A percentile compares a stretch with the other conserved stretches of the same genome.
Evolutionary conservation across 2,888 invertebrate species (phyloP).

Genomic region (Coelinius sp.): DNA sequence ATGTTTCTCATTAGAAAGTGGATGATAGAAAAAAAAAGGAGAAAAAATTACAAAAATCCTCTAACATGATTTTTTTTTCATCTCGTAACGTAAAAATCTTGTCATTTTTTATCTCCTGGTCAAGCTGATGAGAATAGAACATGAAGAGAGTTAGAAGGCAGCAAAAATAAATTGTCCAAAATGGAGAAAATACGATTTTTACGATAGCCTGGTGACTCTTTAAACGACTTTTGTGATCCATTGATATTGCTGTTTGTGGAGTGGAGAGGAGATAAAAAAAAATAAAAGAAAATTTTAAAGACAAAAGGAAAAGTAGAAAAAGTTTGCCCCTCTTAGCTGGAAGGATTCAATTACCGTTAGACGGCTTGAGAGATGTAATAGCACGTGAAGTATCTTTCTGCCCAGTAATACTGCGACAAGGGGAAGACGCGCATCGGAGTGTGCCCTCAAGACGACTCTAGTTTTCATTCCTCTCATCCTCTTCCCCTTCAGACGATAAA

Average conservation of each 20-base stretch:
- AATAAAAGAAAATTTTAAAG: neutral
- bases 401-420: slow-evolving; percentile 14
- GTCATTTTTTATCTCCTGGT: neutral
- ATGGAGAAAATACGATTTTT: slow-evolving; percentile 1
- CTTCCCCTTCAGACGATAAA: slow-evolving; percentile 33
- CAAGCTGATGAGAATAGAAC: neutral
- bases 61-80: too few species aligned
- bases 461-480: too few species aligned
- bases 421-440: slow-evolving; percentile 13
- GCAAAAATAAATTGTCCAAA: slow-evolving; percentile 9
- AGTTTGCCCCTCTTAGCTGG: slow-evolving; percentile 24
- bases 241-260: slow-evolving; percentile 27
- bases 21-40: slow-evolving; percentile 23
- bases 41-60: slow-evolving; percentile 36
- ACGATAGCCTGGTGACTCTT: slow-evolving; percentile 31
- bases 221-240: slow-evolving; percentile 39
- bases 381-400: slow-evolving; percentile 39
- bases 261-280: neutral
- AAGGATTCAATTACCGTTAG: slow-evolving; percentile 39
- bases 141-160: neutral
- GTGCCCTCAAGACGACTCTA: slow-evolving; percentile 36
- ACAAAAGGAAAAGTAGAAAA: neutral
- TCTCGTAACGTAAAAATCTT: neutral
- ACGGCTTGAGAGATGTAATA: slow-evolving; percentile 39
- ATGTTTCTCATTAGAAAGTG: slow-evolving; percentile 34